Evolutionary conservation across 1,140 invertebrate genomes (phyloP).

Genomic region (Papilio xuthus): DNA sequence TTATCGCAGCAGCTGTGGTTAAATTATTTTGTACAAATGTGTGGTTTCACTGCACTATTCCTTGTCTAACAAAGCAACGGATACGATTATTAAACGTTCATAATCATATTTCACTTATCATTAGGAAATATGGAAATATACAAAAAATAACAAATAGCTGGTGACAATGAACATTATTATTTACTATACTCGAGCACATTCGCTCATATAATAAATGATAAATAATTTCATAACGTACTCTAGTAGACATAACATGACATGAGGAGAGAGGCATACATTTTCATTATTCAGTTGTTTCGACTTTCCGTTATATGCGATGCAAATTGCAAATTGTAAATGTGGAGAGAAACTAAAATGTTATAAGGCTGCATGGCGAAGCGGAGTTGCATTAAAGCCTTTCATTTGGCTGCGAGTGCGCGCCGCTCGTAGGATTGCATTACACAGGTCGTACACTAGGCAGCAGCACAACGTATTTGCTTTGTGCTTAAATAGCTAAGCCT

Average conservation of each 20-base stretch:
- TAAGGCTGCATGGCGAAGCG: not conserved
- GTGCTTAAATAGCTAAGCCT: slow-evolving; percentile 6
- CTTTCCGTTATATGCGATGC: not conserved
- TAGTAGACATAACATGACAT: not conserved
- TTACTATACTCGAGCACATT: no score
- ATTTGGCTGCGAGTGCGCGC: not conserved
- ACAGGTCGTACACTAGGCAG: not conserved
- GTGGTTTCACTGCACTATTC: not conserved
- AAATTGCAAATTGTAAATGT: slow-evolving; percentile 14
- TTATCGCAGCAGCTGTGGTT: not conserved
- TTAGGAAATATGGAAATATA: not conserved
- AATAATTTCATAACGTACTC: not conserved
- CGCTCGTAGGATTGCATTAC: not conserved
- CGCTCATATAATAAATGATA: not conserved
- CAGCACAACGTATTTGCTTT: not conserved
- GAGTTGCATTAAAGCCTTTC: slow-evolving; percentile 11
- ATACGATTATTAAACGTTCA: no score
- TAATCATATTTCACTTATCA: not conserved
- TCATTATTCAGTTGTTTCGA: slow-evolving; percentile 3
- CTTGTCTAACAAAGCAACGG: no score
- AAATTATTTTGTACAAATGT: not conserved
- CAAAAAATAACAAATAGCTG: not conserved
- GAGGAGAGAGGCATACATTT: not conserved
- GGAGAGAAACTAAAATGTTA: not conserved
- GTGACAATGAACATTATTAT: not conserved